Evolutionary conservation across 2,113 vertebrate species (phyloP), one percentile per base, ranked within the genome.

Genomic region (Oxygymnocypris stewartii): DNA sequence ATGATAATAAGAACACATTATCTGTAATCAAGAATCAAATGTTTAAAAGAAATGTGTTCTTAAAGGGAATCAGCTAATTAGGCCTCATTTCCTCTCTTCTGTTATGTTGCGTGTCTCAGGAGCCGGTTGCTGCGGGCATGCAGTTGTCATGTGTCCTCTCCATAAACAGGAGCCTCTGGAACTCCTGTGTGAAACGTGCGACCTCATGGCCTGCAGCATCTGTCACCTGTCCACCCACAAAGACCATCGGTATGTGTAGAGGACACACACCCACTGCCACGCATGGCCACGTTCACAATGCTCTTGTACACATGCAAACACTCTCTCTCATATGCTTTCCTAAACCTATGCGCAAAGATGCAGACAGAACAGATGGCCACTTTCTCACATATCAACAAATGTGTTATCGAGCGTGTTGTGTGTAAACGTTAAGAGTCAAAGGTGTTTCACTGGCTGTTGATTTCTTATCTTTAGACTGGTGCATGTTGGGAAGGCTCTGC

Each of bases 221-320:
- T 96, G 95, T 92, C 95, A 95, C 93, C 93, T 96, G 93, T 94
- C 95, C 89, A 88, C 93, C 87, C 95, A 96, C 93, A 94, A 94
- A 92, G 94, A 94, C 91, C 95, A 96, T 93, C 94, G 94, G 95
- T 95, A 92, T 94, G 94, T 8, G 37, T 82, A 31, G 84, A 82
- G 88, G 90, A 89, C 93, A 94, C 91, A 90, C 88, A 90, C 91
- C 90, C 85, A 78, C 44, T 57, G 9, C 79, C 61, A 75, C 54
- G 83, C 31, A 75, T 75, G n/a, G 20, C 47, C 16, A 10, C 47
- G 2, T 75, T 73, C 44, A 76, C 63, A 12, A 51, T 54, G 76
- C 47, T 54, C 76, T 80, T 42, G 37, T 80, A 79, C 18, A 80
- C 31, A 80, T 80, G 4, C 78, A 57, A 37, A 31, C 76, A 57